phyloP scores from a whole-genome alignment of 1,140 invertebrate species.

The Eufriesea mexicana region DNA sequence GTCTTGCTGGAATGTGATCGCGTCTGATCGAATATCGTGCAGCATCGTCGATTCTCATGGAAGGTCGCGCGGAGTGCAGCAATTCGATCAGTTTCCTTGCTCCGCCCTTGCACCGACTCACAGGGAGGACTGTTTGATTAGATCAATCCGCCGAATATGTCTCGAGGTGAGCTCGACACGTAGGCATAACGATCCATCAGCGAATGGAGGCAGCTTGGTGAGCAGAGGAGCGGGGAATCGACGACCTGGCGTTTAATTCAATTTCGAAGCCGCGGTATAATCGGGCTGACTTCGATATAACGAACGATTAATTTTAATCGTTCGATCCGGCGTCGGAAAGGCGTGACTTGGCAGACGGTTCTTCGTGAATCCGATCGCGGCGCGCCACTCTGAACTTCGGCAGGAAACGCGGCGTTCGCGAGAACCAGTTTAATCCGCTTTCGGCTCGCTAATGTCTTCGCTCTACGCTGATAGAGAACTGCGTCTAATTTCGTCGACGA shows the following conservation, averaged over 20 bases:
- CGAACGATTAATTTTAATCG: conserved; percentile 41
- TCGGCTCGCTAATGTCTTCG: conserved; percentile 11
- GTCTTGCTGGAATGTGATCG: neutral
- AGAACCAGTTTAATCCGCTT: conserved; percentile 48
- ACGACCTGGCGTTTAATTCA: conserved; percentile 33
- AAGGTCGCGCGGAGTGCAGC: neutral
- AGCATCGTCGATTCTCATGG: conserved; percentile 1
- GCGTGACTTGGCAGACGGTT: neutral
- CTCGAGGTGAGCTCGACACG: conserved; percentile 28
- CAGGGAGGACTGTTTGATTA: conserved; percentile 57
- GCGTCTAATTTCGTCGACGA: conserved; percentile 26
- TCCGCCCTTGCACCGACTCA: conserved; percentile 10
- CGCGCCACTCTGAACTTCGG: neutral
- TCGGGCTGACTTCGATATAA: neutral
- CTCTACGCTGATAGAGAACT: conserved; percentile 2
- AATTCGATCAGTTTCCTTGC: conserved; percentile 52
- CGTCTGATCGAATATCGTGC: conserved; percentile 20
- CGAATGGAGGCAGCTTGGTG: neutral
- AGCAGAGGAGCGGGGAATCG: neutral
- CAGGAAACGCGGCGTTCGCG: conserved; percentile 14
- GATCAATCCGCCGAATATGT: conserved; percentile 52
- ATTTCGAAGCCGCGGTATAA: neutral
- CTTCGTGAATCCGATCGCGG: neutral
- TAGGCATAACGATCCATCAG: conserved; percentile 51
- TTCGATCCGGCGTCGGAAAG: neutral